phyloP scores from a whole-genome alignment of 2,797 vertebrate genomes.

The Smutsia gigantea region DNA sequence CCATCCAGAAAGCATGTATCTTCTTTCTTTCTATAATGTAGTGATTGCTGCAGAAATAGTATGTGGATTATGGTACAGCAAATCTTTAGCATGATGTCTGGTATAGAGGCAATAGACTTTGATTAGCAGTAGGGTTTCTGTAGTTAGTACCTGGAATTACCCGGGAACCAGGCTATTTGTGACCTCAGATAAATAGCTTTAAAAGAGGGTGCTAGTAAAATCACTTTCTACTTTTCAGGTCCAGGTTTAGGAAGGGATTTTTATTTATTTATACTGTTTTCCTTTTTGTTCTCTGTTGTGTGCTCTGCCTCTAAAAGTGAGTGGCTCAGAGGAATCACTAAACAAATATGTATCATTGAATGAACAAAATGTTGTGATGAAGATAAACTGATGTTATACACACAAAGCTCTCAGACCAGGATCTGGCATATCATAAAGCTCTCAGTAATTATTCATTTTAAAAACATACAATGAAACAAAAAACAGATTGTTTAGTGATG shows the following conservation, averaged over 20 bases:
- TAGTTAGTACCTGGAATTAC: not conserved
- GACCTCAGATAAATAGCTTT: not conserved
- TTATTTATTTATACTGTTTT: not conserved
- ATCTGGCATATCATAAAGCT: accelerated
- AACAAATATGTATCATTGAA: not conserved
- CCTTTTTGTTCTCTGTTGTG: not conserved
- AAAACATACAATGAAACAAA: not conserved
- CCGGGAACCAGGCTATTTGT: not conserved
- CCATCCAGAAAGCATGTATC: not conserved
- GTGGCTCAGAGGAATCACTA: not conserved
- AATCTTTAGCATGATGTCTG: not conserved
- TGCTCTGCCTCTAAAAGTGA: not conserved
- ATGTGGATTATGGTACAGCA: not conserved
- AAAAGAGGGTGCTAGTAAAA: too few relatives aligned
- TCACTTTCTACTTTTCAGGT: not conserved
- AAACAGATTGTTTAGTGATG: not conserved
- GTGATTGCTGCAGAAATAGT: not conserved
- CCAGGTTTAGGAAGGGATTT: not conserved
- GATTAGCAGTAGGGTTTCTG: not conserved
- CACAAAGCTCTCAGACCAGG: not conserved
- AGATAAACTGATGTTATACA: accelerated
- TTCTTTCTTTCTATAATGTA: not conserved
- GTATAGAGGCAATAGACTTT: not conserved
- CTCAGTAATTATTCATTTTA: not conserved
- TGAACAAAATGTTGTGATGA: not conserved